A percentile compares a stretch with the other conserved stretches of the same genome.
These are phyloP conservation scores for Epsilonema sp. DNA, from an alignment of 2,888 invertebrate species.

Conservation along the genomic window DNA sequence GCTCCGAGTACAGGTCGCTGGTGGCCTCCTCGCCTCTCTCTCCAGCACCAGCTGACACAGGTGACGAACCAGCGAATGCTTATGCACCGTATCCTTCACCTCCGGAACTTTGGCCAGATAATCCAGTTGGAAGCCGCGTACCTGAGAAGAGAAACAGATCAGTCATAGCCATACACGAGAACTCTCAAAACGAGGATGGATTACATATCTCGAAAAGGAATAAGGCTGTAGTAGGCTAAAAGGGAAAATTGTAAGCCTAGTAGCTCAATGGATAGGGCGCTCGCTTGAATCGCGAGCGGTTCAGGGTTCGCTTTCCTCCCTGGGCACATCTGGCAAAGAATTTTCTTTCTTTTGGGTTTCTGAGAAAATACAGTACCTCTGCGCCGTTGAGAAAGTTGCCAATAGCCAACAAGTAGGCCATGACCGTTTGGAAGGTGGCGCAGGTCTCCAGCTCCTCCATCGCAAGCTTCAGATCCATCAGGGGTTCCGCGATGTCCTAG, in stretches of 20 bases:
- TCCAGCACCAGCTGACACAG: conserved; percentile 92
- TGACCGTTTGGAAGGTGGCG: conserved; percentile 79
- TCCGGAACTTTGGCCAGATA: conserved; percentile 59
- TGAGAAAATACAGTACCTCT: conserved; percentile 32
- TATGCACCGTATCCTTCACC: conserved; percentile 85
- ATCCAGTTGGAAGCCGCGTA: conserved; percentile 89
- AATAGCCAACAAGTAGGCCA: conserved; percentile 75
- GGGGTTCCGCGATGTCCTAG: conserved; percentile 92
- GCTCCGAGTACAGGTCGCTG: conserved; percentile 78
- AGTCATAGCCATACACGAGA: no score
- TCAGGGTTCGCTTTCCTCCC: no score
- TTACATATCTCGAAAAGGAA: no score
- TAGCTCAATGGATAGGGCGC: no score
- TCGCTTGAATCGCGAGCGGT: no score
- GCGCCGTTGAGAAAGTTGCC: conserved; percentile 89
- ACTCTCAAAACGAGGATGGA: neutral
- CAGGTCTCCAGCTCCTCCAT: conserved; percentile 72
- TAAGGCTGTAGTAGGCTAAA: no score
- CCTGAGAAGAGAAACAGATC: no score
- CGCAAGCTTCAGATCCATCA: conserved; percentile 94
- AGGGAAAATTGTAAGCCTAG: no score
- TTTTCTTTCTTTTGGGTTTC: no score
- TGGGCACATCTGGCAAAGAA: no score
- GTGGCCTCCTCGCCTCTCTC: conserved; percentile 80
- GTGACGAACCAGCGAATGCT: conserved; percentile 89